Percentiles rank a stretch among this genome's conserved stretches.
These are phyloP conservation scores for Pseudonaja textilis DNA, from an alignment of 2,113 vertebrate species.

Conservation along the genomic window DNA sequence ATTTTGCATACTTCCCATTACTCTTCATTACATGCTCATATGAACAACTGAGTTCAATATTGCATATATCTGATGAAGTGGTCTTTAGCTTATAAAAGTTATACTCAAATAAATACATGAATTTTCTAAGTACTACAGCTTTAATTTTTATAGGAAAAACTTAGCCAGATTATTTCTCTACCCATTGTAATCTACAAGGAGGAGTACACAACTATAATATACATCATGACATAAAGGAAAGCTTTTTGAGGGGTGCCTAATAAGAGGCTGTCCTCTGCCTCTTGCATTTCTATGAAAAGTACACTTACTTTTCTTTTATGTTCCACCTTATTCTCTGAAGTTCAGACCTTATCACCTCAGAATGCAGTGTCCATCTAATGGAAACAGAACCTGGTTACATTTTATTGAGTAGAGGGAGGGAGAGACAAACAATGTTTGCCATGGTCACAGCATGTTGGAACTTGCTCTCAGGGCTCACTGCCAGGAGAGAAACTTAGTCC, in stretches of 20 bases:
- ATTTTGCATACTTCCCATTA: neutral
- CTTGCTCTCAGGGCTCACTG: rapidly evolving
- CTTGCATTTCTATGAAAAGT: neutral
- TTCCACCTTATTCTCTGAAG: neutral
- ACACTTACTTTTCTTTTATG: neutral
- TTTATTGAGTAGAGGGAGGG: rapidly evolving
- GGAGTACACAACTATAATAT: neutral
- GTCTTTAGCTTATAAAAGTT: neutral
- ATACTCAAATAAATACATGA: neutral
- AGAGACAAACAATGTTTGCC: slow-evolving; percentile 36
- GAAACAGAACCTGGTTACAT: neutral
- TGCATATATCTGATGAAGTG: neutral
- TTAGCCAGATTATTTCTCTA: neutral
- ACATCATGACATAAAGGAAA: neutral
- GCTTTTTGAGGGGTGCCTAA: neutral
- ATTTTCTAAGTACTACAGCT: neutral
- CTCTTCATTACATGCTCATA: neutral
- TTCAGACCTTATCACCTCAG: slow-evolving; percentile 25
- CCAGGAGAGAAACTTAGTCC: neutral
- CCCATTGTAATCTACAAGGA: neutral
- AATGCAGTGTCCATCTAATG: neutral
- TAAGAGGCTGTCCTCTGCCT: neutral
- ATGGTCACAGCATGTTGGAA: slow-evolving; percentile 38
- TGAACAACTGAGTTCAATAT: neutral
- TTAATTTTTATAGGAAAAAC: neutral